A percentile compares a stretch with the other conserved stretches of the same genome.
Conservation (phyloP, 92 coral and sea anemone species). For the Muricea muricata region DNA sequence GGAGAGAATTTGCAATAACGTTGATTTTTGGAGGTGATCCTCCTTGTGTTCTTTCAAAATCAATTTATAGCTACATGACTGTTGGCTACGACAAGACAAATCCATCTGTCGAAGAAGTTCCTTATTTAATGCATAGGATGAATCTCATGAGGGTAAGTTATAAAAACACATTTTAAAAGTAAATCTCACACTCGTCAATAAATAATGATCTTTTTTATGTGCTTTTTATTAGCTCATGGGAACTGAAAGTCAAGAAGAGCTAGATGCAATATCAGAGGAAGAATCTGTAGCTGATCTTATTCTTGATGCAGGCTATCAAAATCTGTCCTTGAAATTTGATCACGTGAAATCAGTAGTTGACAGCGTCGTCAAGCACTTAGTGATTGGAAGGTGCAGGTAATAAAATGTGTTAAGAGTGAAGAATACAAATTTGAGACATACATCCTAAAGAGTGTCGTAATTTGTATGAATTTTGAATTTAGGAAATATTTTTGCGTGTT, state of each 20-base stretch:
- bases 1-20: too few relatives aligned
- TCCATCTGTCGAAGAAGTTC: too few relatives aligned
- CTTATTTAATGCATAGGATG: too few relatives aligned
- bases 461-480: not conserved
- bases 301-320: slow-evolving; percentile 42
- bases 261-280: slow-evolving; percentile 8
- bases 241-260: slow-evolving; percentile 31
- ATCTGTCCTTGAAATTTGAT: slow-evolving; percentile 30
- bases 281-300: slow-evolving; percentile 33
- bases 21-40: too few relatives aligned
- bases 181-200: too few relatives aligned
- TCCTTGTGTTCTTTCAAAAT: too few relatives aligned
- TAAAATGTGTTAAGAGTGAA: not conserved
- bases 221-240: slow-evolving; percentile 26
- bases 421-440: not conserved
- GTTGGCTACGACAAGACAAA: too few relatives aligned
- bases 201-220: too few relatives aligned
- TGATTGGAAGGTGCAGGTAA: slow-evolving; percentile 45
- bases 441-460: too few relatives aligned
- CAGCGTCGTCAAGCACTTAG: slow-evolving; percentile 17
- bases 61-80: too few relatives aligned
- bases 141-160: too few relatives aligned
- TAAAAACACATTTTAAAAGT: too few relatives aligned
- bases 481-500: not conserved
- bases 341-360: slow-evolving; percentile 10